Evolutionary conservation across 2,113 vertebrate species (phyloP).

Genomic region (Emydocephalus ijimae): DNA sequence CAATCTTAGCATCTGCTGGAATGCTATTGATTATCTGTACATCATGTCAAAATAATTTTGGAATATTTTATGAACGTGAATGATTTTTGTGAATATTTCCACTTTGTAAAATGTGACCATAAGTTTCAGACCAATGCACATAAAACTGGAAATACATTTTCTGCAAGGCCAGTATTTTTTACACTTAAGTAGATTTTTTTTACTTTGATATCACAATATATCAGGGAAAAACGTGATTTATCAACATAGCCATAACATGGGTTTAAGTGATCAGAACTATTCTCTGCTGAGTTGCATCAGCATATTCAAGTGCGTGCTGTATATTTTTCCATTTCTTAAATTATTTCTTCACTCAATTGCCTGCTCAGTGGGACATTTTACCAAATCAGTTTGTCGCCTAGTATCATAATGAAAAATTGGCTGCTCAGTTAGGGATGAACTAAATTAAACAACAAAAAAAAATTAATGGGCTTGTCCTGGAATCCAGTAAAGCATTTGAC

Average conservation of each 20-base stretch:
- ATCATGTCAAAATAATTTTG: neutral
- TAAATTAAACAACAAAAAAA: slow-evolving; percentile 35
- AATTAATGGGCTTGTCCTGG: neutral
- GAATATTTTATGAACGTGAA: neutral
- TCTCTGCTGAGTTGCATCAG: slow-evolving; percentile 28
- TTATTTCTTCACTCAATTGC: slow-evolving; percentile 27
- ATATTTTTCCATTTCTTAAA: slow-evolving; percentile 46
- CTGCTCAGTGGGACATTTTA: slow-evolving; percentile 48
- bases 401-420: slow-evolving; percentile 50
- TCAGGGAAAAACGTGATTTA: neutral
- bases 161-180: neutral
- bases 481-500: slow-evolving; percentile 6
- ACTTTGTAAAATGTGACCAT: neutral
- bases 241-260: neutral
- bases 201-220: neutral
- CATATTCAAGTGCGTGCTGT: slow-evolving; percentile 40
- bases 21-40: neutral
- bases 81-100: neutral
- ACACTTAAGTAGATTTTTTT: neutral
- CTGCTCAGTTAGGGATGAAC: slow-evolving; percentile 18
- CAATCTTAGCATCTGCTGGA: neutral
- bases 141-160: neutral
- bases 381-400: slow-evolving; percentile 47
- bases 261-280: neutral
- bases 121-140: neutral